A percentile compares a stretch with the other conserved stretches of the same genome.
phyloP scores from a whole-genome alignment of 2,888 invertebrate genomes.

The Orthosia incerta region DNA sequence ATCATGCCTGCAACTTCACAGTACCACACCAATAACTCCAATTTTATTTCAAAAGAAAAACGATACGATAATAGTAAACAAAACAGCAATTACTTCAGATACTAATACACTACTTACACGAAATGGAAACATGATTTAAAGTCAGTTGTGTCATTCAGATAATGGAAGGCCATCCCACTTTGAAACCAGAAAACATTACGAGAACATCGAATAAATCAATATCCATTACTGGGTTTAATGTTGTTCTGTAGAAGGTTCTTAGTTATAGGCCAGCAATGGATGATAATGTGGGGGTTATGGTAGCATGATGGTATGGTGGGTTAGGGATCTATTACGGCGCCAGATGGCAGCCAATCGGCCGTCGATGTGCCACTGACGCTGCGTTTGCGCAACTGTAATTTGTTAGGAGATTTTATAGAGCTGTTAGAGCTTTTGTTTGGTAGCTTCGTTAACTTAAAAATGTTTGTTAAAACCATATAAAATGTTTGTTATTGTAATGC shows the following conservation, averaged over 20 bases:
- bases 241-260: not conserved
- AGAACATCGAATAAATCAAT: not conserved
- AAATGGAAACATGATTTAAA: constrained; percentile 63
- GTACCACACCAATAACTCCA: not conserved
- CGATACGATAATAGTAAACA: constrained; percentile 43
- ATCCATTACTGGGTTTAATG: constrained; percentile 34
- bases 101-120: constrained; percentile 57
- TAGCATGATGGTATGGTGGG: constrained; percentile 28
- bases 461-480: too few species aligned
- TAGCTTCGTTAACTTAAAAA: not conserved
- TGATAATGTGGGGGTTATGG: constrained; percentile 19
- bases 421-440: constrained; percentile 44
- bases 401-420: constrained; percentile 67
- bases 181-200: constrained; percentile 28
- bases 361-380: constrained; percentile 73
- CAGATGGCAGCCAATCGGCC: constrained; percentile 78
- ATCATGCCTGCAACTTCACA: not conserved
- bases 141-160: constrained; percentile 63
- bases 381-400: constrained; percentile 75
- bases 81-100: constrained; percentile 56
- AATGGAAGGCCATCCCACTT: constrained; percentile 58
- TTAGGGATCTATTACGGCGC: constrained; percentile 66
- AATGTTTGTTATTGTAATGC: too few species aligned
- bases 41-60: constrained; percentile 7
- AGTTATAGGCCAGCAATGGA: constrained; percentile 42